These are phyloP conservation scores for Ctenochaetus hawaiiensis DNA, from an alignment of 2,797 vertebrate species.

Conservation along the genomic window DNA sequence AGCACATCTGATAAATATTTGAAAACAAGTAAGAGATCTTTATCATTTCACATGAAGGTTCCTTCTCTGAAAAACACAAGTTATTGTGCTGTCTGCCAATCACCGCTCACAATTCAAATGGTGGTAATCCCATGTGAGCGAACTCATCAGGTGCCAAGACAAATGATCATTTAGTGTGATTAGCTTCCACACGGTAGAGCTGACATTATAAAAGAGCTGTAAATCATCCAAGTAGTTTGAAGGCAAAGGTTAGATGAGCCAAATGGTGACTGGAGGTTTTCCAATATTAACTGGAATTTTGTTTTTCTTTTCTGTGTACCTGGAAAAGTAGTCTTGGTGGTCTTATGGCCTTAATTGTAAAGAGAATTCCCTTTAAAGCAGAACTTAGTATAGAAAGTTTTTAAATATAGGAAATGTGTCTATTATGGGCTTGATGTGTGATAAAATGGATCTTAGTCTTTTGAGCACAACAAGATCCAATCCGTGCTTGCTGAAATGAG, in stretches of 20 bases:
- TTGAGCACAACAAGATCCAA: not conserved
- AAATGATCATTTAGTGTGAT: slow-evolving; percentile 9
- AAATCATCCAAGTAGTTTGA: slow-evolving; percentile 28
- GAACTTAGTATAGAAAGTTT: not conserved
- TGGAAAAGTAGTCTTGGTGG: not conserved
- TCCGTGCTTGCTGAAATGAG: not conserved
- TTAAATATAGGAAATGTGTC: not conserved
- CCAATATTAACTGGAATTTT: not conserved
- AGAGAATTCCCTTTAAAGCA: not conserved
- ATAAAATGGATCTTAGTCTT: not conserved
- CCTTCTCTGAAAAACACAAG: not conserved
- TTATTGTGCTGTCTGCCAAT: not conserved
- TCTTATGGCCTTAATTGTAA: not conserved
- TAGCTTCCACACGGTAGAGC: not conserved
- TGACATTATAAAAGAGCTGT: slow-evolving; percentile 10
- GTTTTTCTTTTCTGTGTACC: slow-evolving; percentile 7
- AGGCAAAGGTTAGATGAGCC: slow-evolving; percentile 17
- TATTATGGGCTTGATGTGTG: not conserved
- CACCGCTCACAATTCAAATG: not conserved
- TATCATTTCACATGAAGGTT: too few species aligned
- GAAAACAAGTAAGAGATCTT: not conserved
- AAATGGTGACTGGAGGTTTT: slow-evolving; percentile 17
- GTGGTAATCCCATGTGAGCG: not conserved
- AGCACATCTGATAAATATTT: not conserved
- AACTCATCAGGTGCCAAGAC: slow-evolving; percentile 1